Conservation (phyloP, 2,797 vertebrate genomes). For the Spondyliosoma cantharus region DNA sequence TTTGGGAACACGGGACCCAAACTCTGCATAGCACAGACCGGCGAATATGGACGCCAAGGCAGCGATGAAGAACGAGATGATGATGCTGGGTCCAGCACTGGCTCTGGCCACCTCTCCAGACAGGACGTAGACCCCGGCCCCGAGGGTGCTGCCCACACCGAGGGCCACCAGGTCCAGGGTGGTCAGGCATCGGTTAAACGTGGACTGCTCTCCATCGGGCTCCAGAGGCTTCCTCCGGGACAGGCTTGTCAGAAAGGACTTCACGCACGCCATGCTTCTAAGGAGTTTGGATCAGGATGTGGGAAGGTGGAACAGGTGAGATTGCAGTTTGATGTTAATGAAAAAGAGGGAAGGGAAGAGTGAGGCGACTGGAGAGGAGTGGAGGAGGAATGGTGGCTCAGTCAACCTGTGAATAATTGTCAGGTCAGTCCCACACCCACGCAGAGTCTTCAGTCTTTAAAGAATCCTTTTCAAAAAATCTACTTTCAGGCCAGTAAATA, state of each 20-base stretch:
- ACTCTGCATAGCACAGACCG: conserved; percentile 89
- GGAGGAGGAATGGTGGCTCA: conserved; percentile 32
- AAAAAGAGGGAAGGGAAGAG: conserved; percentile 21
- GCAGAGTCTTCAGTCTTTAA: neutral
- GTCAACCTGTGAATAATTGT: conserved; percentile 72
- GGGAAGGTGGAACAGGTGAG: conserved; percentile 39
- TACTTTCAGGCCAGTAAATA: neutral
- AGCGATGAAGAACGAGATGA: conserved; percentile 90
- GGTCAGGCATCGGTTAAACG: conserved; percentile 86
- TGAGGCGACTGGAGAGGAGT: conserved; percentile 23
- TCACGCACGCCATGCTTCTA: conserved; percentile 72
- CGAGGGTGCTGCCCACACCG: conserved; percentile 87
- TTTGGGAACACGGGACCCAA: conserved; percentile 88
- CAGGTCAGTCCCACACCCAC: conserved; percentile 38
- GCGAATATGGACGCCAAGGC: conserved; percentile 88
- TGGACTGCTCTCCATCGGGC: conserved; percentile 78
- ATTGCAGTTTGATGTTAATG: conserved; percentile 20
- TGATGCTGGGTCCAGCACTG: conserved; percentile 87
- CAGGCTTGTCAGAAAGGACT: conserved; percentile 75
- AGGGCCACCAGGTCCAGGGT: conserved; percentile 87
- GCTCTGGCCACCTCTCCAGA: conserved; percentile 90
- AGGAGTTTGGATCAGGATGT: conserved; percentile 8
- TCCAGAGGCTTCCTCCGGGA: conserved; percentile 85
- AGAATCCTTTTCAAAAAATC: neutral
- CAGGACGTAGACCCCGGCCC: conserved; percentile 88